phyloP scores from a whole-genome alignment of 2,797 vertebrate species.

The Morelia viridis region DNA sequence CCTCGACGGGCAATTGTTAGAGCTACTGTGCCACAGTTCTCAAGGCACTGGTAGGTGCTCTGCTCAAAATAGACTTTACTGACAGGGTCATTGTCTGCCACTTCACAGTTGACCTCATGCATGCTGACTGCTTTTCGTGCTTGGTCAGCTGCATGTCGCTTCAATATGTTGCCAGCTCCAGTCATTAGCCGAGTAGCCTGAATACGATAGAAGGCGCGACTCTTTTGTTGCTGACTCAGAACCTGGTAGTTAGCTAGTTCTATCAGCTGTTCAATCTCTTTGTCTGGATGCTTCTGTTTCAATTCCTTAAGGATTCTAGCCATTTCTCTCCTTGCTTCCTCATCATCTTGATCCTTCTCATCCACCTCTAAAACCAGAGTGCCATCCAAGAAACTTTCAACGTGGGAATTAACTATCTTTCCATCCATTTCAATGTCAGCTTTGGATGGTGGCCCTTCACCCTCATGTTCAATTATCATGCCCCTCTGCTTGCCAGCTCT shows the following conservation, averaged over 20 bases:
- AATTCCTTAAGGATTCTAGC: slow-evolving; percentile 90
- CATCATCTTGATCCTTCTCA: slow-evolving; percentile 88
- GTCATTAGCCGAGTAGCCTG: slow-evolving; percentile 93
- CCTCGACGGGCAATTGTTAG: slow-evolving; percentile 86
- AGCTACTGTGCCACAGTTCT: slow-evolving; percentile 91
- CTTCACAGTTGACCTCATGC: slow-evolving; percentile 82
- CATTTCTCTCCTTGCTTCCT: slow-evolving; percentile 87
- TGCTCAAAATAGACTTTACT: slow-evolving; percentile 91
- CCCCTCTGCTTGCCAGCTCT: slow-evolving; percentile 87
- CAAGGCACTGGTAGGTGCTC: slow-evolving; percentile 89
- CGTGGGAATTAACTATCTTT: slow-evolving; percentile 82
- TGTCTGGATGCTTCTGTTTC: slow-evolving; percentile 93
- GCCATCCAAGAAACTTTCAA: slow-evolving; percentile 90
- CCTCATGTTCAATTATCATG: slow-evolving; percentile 93
- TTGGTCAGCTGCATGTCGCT: slow-evolving; percentile 89
- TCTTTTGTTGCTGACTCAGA: slow-evolving; percentile 91
- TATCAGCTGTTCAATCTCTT: slow-evolving; percentile 88
- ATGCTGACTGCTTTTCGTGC: slow-evolving; percentile 86
- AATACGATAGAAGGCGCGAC: slow-evolving; percentile 92
- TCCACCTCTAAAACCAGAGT: slow-evolving; percentile 83
- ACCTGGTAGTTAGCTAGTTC: slow-evolving; percentile 92
- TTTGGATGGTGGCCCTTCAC: slow-evolving; percentile 86
- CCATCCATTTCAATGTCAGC: slow-evolving; percentile 89
- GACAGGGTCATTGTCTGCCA: slow-evolving; percentile 74
- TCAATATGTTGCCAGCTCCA: slow-evolving; percentile 89